Base-by-base conservation (phyloP, 1,140 invertebrate genomes). In the Procambarus clarkii region DNA sequence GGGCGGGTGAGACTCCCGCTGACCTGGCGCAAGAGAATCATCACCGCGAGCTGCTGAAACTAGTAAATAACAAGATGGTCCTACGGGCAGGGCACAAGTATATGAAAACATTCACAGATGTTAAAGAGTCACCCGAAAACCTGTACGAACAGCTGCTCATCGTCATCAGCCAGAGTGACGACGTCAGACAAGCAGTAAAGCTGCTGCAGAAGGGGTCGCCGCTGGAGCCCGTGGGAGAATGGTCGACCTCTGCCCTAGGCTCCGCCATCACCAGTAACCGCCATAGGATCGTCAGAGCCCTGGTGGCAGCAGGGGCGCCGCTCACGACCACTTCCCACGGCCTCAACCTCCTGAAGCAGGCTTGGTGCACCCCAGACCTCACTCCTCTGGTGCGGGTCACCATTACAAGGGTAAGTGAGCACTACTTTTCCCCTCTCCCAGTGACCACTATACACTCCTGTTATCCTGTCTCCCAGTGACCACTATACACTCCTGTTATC, bases 351-450 rank as follows among this genome's bases (percentile, higher is more conserved):
- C 78, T 88, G 44, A 77, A 81, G 60, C 44, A 69, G 3, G 87
- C 87, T 0, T 88, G 87, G 87, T 58, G 48, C 0, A 69, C 87
- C 2, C 87, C 87, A 3, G 78, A 88, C 8, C 60, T 88, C 34
- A 81, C 87, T 24, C 64, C 46, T 15, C 60, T 45, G 4, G 79
- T 81, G 9, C 44, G 24, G 44, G 64, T 76, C 7, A 50, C 71
- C 18, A 74, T 88, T 48, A 88, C 87, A 15, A 88, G 87, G 58
- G 87, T 88, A 74, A 45, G 79, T 80, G 1, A 58, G 54, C 34
- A 34, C 34, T 34, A 34, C 34, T 34, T 0, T 34, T 34, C 34
- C 34, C 1, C 0, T 34, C 34, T 34, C 34, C 34, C 0, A 34
- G 34, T 34, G 34, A 34, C 34, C 34, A 0, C 34, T 34, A 34